These are phyloP conservation scores for Syrista parreyssii DNA, from an alignment of 2,888 invertebrate genomes.

Conservation along the genomic window DNA sequence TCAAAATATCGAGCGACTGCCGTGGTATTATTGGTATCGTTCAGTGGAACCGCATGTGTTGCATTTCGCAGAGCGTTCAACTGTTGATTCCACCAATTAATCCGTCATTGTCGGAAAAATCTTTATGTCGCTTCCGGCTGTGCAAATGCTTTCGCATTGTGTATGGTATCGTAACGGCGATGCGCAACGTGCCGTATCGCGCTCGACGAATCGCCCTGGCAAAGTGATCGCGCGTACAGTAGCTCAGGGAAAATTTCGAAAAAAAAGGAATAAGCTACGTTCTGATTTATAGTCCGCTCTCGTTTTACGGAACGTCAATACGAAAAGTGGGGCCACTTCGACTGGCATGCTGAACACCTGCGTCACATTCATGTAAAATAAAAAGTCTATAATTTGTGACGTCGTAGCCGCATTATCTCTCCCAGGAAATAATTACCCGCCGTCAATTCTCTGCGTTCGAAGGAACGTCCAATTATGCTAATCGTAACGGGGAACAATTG, in stretches of 20 bases:
- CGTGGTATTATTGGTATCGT: background rate
- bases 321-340: background rate
- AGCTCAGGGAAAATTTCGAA: background rate
- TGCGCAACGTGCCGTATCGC: background rate
- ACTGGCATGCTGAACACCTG: background rate
- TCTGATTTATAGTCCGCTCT: background rate
- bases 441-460: slow-evolving; percentile 31
- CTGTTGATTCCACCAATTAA: background rate
- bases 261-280: background rate
- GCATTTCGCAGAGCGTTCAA: background rate
- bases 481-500: slow-evolving; percentile 27
- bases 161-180: background rate
- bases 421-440: slow-evolving; percentile 42
- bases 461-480: slow-evolving; percentile 54
- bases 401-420: slow-evolving; percentile 31
- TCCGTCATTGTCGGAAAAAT: background rate
- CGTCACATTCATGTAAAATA: background rate
- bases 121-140: background rate
- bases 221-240: background rate
- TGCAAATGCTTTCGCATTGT: background rate
- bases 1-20: background rate
- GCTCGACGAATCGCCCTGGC: background rate
- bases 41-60: background rate
- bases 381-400: slow-evolving; percentile 37
- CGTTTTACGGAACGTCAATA: background rate